A percentile compares a stretch with the other conserved stretches of the same genome.
Conservation (phyloP, 2,797 vertebrate genomes). For the Pseudomugil gertrudae region DNA sequence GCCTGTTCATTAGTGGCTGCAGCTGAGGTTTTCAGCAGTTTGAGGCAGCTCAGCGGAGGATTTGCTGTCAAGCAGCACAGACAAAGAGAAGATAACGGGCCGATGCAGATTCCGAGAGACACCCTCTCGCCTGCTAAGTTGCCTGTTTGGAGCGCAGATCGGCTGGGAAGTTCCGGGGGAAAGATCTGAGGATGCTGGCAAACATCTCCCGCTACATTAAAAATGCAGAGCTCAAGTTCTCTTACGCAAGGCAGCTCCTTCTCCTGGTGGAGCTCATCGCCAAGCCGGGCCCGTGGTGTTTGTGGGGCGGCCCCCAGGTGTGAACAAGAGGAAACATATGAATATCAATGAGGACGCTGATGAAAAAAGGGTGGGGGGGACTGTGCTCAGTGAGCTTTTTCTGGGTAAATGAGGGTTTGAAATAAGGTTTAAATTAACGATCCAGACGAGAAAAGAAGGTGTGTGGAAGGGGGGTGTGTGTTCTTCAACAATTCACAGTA, state of each 20-base stretch:
- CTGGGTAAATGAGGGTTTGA: constrained; percentile 56
- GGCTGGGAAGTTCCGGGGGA: constrained; percentile 9
- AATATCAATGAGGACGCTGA: constrained; percentile 69
- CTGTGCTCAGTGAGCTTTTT: constrained; percentile 40
- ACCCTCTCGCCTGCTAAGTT: constrained; percentile 14
- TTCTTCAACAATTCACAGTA: constrained; percentile 40
- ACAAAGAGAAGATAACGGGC: constrained; percentile 18
- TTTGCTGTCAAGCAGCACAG: constrained; percentile 28
- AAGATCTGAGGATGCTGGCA: background rate
- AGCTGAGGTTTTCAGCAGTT: constrained; percentile 32
- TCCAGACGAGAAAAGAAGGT: constrained; percentile 25
- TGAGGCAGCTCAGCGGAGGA: constrained; percentile 14
- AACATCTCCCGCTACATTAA: background rate
- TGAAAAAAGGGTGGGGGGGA: constrained; percentile 22
- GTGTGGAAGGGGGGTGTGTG: constrained; percentile 1
- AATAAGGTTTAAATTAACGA: constrained; percentile 67
- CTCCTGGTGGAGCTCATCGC: background rate
- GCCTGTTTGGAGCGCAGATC: background rate
- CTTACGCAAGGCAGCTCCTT: constrained; percentile 29
- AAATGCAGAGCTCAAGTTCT: constrained; percentile 31
- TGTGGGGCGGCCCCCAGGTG: constrained; percentile 57
- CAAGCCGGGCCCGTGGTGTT: constrained; percentile 10
- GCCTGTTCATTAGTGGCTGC: constrained; percentile 24
- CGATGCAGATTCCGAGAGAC: constrained; percentile 7
- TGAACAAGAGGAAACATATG: constrained; percentile 56